Percentiles rank a stretch among this genome's conserved stretches.
These are phyloP conservation scores for Drosophila pruinosa DNA, from an alignment of 1,140 invertebrate species.

Conservation along the genomic window DNA sequence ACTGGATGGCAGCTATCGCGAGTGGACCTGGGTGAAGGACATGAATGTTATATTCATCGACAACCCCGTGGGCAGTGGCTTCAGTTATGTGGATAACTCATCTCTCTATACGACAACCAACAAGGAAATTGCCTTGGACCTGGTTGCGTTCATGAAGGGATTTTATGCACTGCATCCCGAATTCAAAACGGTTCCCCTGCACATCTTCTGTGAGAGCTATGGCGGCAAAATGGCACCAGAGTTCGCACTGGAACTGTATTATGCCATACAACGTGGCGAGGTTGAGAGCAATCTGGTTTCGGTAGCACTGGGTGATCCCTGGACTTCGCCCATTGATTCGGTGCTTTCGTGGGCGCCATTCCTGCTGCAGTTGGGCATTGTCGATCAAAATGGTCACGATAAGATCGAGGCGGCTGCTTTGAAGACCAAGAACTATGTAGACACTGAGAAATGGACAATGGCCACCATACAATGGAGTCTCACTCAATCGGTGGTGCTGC, in stretches of 20 bases:
- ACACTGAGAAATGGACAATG: constrained; percentile 84
- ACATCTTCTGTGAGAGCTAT: constrained; percentile 94
- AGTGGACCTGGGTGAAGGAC: constrained; percentile 90
- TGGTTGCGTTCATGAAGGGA: constrained; percentile 88
- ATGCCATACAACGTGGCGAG: constrained; percentile 87
- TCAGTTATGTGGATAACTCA: constrained; percentile 89
- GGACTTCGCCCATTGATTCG: constrained; percentile 93
- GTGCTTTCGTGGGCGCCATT: constrained; percentile 92
- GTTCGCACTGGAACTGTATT: constrained; percentile 85
- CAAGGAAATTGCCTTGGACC: constrained; percentile 89
- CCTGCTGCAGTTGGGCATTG: constrained; percentile 84
- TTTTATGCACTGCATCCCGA: constrained; percentile 87
- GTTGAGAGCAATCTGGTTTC: constrained; percentile 90
- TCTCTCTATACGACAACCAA: constrained; percentile 86
- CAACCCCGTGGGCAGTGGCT: constrained; percentile 94
- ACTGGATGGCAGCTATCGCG: constrained; percentile 86
- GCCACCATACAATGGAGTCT: constrained; percentile 87
- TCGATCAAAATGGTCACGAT: constrained; percentile 86
- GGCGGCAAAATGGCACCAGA: constrained; percentile 95
- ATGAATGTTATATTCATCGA: constrained; percentile 94
- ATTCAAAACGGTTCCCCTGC: constrained; percentile 89
- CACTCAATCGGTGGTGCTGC: constrained; percentile 86
- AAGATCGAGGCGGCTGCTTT: constrained; percentile 84
- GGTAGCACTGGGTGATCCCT: constrained; percentile 92
- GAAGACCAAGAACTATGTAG: constrained; percentile 84